phyloP scores from a whole-genome alignment of 2,797 vertebrate species.

The Chanos chanos region DNA sequence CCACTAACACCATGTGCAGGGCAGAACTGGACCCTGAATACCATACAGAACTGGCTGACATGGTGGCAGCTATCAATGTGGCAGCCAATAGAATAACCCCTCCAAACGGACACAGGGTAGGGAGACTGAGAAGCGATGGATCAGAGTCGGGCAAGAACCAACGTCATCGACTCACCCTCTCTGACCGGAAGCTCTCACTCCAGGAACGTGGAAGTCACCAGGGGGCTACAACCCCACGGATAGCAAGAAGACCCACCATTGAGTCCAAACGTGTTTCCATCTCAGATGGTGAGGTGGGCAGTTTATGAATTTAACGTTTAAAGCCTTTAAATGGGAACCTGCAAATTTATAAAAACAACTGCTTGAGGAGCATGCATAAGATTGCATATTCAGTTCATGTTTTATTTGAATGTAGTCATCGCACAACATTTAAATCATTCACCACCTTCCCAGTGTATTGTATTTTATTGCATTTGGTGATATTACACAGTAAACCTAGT shows the following conservation, averaged over 20 bases:
- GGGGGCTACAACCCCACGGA: conserved; percentile 57
- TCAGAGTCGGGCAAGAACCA: no score
- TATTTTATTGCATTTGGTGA: not conserved
- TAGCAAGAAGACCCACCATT: conserved; percentile 83
- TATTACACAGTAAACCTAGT: not conserved
- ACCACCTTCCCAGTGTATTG: no score
- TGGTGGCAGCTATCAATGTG: conserved; percentile 83
- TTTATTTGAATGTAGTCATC: no score
- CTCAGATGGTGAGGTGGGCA: conserved; percentile 84
- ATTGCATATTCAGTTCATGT: no score
- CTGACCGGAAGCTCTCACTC: conserved; percentile 86
- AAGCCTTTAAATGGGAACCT: no score
- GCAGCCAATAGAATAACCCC: conserved; percentile 56
- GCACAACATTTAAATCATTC: no score
- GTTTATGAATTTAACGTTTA: no score
- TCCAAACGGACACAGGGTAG: conserved; percentile 60
- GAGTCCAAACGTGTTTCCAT: conserved; percentile 91
- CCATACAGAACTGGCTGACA: conserved; percentile 76
- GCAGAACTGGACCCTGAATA: conserved; percentile 61
- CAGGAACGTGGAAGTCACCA: conserved; percentile 80
- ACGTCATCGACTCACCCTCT: conserved; percentile 61
- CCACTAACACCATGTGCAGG: conserved; percentile 33
- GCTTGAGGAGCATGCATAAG: no score
- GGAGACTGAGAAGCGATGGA: conserved; percentile 48
- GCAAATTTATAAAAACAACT: no score